Evolutionary conservation across 2,888 invertebrate genomes (phyloP).

Genomic region (Cosmia trapezina): DNA sequence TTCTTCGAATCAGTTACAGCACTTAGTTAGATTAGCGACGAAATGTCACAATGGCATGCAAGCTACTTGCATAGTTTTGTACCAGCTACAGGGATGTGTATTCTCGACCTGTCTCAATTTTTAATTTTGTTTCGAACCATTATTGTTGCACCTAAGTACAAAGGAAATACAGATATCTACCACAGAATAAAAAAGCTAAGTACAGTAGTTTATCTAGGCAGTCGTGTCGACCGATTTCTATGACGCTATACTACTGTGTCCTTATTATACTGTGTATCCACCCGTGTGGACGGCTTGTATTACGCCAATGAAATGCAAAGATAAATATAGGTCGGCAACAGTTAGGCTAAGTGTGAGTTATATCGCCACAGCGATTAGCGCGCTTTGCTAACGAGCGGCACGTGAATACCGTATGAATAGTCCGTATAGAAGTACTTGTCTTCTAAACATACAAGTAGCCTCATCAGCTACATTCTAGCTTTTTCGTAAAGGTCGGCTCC

Average conservation of each 20-base stretch:
- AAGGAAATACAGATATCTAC: not conserved
- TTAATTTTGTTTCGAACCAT: too few relatives aligned
- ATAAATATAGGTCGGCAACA: conserved; percentile 24
- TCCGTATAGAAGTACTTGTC: conserved; percentile 38
- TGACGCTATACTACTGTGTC: too few relatives aligned
- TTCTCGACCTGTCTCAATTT: not conserved
- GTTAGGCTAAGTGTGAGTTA: conserved; percentile 44
- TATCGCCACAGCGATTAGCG: conserved; percentile 53
- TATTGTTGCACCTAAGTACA: not conserved
- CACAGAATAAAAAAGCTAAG: too few relatives aligned
- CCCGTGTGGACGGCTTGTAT: not conserved
- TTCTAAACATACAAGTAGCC: conserved; percentile 47
- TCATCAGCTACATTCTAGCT: conserved; percentile 39
- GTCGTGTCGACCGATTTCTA: too few relatives aligned
- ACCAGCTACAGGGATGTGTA: too few relatives aligned
- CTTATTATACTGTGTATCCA: not conserved
- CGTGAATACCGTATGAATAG: conserved; percentile 51
- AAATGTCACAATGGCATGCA: too few relatives aligned
- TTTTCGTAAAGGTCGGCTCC: conserved; percentile 19
- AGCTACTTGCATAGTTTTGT: too few relatives aligned
- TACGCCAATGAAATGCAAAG: conserved; percentile 28
- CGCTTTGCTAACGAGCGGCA: conserved; percentile 46
- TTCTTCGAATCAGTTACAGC: too few relatives aligned
- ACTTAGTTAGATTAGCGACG: too few relatives aligned
- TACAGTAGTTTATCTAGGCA: too few relatives aligned